Evolutionary conservation across 2,797 vertebrate species (phyloP), one percentile per base, ranked within the genome.

Genomic region (Diplodus sargus): DNA sequence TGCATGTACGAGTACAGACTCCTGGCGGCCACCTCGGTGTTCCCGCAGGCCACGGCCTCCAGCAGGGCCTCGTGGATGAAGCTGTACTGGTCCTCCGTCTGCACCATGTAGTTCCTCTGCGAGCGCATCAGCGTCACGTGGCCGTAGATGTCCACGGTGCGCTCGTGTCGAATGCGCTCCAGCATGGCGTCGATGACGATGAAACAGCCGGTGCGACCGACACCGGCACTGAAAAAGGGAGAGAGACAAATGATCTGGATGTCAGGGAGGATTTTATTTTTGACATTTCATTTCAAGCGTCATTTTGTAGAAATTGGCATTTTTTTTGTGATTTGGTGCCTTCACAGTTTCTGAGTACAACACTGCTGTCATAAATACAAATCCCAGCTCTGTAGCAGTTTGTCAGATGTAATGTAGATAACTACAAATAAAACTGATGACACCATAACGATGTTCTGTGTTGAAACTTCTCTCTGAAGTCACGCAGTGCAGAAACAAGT

Each of bases 41-140:
- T 98, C 25, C 98, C 98, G 0, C 97, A 99, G 82, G 98, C 96
- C 51, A 99, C 98, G 0, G 98, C 98, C 93, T 99, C 98, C 67
- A 98, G 96, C 94, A 99, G 95, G 13, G 97, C 96, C 93, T 99
- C 98, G 2, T 99, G 98, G 79, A 99, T 99, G 93, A 99, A 99
- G 94, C 97, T 97, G 95, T 99, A 99, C 91, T 99, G 98, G 92
- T 99, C 98, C 89, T 99, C 98, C 0, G 98, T 99, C 94, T 99
- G 98, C 28, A 99, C 98, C 98, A 99, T 99, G 95, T 99, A 99
- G 91, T 99, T 99, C n/a, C 98, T 94, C 89, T 99, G 98, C 0
- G 98, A 97, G 78, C 98, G 94, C 97, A 99, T 99, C 88, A 99
- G 96, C 0, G 98, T 99, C 92, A 99, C 97, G 0, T 99, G 98